phyloP scores from a whole-genome alignment of 2,113 vertebrate genomes.

The Colinus virginianus region DNA sequence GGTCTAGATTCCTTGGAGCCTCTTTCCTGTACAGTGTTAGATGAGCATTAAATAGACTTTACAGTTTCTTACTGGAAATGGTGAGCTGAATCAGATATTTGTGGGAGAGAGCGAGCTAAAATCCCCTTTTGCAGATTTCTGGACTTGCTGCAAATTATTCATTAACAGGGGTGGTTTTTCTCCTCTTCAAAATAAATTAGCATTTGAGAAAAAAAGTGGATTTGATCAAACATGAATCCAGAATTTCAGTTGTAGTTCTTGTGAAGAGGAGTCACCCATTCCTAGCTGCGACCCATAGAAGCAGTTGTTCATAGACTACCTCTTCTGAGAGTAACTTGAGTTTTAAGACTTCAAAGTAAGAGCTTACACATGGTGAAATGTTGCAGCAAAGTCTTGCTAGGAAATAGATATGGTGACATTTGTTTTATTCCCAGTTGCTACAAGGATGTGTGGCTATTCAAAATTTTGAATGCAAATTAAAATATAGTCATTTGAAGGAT shows the following conservation, averaged over 20 bases:
- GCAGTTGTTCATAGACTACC: not conserved
- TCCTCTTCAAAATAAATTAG: not conserved
- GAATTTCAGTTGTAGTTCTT: not conserved
- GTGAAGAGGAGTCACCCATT: not conserved
- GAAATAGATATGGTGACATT: not conserved
- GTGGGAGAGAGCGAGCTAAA: not conserved
- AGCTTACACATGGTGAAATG: not conserved
- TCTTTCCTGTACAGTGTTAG: not conserved
- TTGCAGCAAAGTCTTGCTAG: rapidly evolving
- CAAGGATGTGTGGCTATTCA: not conserved
- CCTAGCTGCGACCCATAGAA: not conserved
- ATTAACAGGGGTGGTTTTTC: not conserved
- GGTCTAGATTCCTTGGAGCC: not conserved
- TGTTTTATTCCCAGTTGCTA: not conserved
- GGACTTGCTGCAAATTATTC: not conserved
- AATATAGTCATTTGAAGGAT: not conserved
- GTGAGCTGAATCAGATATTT: not conserved
- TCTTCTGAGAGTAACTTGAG: not conserved
- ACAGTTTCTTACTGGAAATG: not conserved
- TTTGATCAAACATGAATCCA: not conserved
- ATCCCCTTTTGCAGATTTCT: not conserved
- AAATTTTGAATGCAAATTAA: not conserved
- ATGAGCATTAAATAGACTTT: not conserved
- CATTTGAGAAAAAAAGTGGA: not conserved
- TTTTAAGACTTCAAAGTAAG: not conserved